phyloP scores from a whole-genome alignment of 2,888 invertebrate species.

The Digitonthophagus gazella region DNA sequence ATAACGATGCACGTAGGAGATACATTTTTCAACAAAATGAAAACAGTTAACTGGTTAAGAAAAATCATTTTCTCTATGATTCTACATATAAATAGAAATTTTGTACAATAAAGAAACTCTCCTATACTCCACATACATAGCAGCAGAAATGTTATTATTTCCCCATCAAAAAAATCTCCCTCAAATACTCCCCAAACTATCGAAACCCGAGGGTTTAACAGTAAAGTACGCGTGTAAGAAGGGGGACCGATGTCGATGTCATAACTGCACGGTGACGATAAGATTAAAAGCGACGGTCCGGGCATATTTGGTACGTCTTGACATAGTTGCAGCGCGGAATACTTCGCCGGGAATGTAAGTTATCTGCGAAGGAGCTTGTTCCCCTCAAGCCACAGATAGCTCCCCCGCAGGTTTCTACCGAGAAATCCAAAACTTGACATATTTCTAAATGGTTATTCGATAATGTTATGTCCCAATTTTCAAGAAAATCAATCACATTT shows the following conservation, averaged over 20 bases:
- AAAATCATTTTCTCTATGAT: no score
- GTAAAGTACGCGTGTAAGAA: not conserved
- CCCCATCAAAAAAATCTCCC: no score
- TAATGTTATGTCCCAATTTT: not conserved
- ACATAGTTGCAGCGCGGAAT: conserved; percentile 43
- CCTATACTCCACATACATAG: no score
- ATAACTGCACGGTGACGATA: conserved; percentile 35
- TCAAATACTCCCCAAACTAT: no score
- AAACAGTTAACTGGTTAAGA: no score
- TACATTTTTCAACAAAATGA: no score
- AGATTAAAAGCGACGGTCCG: conserved; percentile 41
- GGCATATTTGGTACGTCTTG: conserved; percentile 47
- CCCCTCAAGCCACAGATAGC: conserved; percentile 15
- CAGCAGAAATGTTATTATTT: no score
- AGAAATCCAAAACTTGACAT: not conserved
- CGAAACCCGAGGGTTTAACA: no score
- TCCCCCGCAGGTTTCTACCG: conserved; percentile 4
- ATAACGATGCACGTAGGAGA: no score
- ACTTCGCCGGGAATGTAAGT: conserved; percentile 39
- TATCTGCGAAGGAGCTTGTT: conserved; percentile 30
- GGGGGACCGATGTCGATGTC: conserved; percentile 28
- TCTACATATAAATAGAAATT: no score
- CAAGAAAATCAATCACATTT: not conserved
- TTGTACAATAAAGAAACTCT: no score
- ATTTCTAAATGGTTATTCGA: not conserved